Evolutionary conservation across 2,113 vertebrate species (phyloP).

Genomic region (Channa argus): DNA sequence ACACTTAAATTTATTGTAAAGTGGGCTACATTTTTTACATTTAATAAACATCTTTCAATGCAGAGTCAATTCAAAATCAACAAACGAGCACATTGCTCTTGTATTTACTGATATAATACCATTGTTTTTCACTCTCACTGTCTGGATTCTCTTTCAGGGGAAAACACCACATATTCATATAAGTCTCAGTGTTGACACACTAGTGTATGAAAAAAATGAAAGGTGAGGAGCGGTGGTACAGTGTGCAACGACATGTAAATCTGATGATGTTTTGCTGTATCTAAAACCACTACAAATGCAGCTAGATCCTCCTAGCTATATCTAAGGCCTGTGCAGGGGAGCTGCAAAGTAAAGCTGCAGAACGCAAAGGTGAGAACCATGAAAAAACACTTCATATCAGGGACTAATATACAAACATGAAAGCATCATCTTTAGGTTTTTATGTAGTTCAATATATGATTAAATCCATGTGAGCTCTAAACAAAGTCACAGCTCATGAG

Average conservation of each 20-base stretch:
- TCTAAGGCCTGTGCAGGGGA: neutral
- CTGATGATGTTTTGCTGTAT: neutral
- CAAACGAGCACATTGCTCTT: neutral
- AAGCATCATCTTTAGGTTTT: neutral
- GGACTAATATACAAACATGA: neutral
- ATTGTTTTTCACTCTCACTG: neutral
- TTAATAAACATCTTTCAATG: too few species aligned
- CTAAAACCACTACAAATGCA: conserved; percentile 27
- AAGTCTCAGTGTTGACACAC: conserved; percentile 2
- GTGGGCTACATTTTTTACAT: too few species aligned
- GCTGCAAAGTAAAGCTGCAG: neutral
- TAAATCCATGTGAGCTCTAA: neutral
- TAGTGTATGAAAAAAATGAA: neutral
- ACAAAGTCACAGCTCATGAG: neutral
- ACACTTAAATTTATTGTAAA: too few species aligned
- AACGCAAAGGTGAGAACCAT: neutral
- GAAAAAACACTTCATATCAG: neutral
- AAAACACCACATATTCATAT: neutral
- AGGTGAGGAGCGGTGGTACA: neutral
- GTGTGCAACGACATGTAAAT: neutral
- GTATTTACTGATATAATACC: neutral
- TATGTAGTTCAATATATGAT: neutral
- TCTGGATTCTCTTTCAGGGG: neutral
- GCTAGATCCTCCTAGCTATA: conserved; percentile 27
- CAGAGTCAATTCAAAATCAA: too few species aligned